phyloP scores from a whole-genome alignment of 37 sponge, comb jelly and placozoan species.

The Agelas oroides region DNA sequence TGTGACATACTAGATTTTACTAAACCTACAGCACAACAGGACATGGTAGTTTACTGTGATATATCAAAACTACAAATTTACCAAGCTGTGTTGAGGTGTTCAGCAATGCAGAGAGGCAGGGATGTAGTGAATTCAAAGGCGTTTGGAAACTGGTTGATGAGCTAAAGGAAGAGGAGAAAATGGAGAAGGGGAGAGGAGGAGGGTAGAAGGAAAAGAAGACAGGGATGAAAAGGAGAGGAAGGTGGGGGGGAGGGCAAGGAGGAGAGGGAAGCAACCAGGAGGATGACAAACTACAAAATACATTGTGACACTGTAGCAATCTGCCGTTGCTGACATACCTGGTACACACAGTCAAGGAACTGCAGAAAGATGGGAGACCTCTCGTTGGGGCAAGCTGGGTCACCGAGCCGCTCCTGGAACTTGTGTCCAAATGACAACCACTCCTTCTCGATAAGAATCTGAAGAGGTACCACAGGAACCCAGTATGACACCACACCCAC shows the following conservation, averaged over 20 bases:
- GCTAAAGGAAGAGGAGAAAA: constrained; percentile 17
- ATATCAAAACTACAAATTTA: too few species aligned
- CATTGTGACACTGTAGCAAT: too few species aligned
- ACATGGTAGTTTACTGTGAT: not conserved
- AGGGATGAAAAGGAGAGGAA: not conserved
- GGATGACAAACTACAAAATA: not conserved
- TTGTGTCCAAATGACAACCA: constrained; percentile 99
- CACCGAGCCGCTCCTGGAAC: constrained; percentile 90
- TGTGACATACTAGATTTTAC: too few species aligned
- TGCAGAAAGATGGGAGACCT: constrained; percentile 97
- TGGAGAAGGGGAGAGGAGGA: not conserved
- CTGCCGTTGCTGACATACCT: constrained; percentile 40
- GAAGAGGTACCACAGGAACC: too few species aligned
- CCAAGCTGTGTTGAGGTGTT: constrained; percentile 92
- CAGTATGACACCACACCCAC: too few species aligned
- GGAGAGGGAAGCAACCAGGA: not conserved
- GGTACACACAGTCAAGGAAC: constrained; percentile 95
- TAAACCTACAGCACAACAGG: constrained; percentile 25
- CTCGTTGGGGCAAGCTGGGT: constrained; percentile 84
- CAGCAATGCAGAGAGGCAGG: constrained; percentile 81
- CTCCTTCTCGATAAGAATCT: constrained; percentile 96
- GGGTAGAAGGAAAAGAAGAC: not conserved
- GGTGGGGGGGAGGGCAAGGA: not conserved
- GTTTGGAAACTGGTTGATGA: constrained; percentile 78
- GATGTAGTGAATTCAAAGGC: constrained; percentile 91